Base-by-base conservation (phyloP, 2,797 vertebrate genomes). In the Aldrovandia affinis region DNA sequence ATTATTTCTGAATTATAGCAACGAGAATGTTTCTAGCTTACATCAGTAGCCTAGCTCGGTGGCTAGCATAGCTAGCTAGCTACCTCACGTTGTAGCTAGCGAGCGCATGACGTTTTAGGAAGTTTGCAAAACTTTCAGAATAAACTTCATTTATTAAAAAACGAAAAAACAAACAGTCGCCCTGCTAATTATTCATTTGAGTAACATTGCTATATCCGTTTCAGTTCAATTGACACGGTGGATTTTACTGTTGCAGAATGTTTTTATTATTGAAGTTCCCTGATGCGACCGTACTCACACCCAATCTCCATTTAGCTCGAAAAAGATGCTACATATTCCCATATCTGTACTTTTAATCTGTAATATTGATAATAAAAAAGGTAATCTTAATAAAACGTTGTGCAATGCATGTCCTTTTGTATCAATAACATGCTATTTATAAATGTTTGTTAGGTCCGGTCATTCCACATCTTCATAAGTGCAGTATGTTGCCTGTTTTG, bases 71-170 rank as follows among this genome's bases (percentile, higher is more conserved):
- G 61, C 65, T 84, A 93, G 93, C 93, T 93, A 86, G 90, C 89
- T 83, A 81, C 50, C 83, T 83, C 86, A 88, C 84, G 86, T 81
- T 87, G 59, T 73, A 73, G 25, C 52, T 82, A 93, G 93, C 90
- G 84, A 84, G 84, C 86, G 90, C 91, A 94, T 95, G 92, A 92
- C 92, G 73, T 68, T 84, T 39, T 33, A 89, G 90, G 92, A 93
- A 95, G 93, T 95, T 93, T 78, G 83, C 84, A 88, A 90, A 93
- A 94, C 93, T 94, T 92, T 84, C 93, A 80, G 55, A 54, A 47
- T 28, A 52, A 84, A 68, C 77, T 79, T 65, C 52, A 78, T 42
- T 70, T 39, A 61, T 83, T 63, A 61, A 78, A 84, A 65, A 39
- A 30, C 55, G 79, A n/a, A n/a, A n/a, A n/a, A n/a, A n/a, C n/a